Evolutionary conservation across 2,797 vertebrate genomes (phyloP).

Genomic region (Tachyglossus aculeatus): DNA sequence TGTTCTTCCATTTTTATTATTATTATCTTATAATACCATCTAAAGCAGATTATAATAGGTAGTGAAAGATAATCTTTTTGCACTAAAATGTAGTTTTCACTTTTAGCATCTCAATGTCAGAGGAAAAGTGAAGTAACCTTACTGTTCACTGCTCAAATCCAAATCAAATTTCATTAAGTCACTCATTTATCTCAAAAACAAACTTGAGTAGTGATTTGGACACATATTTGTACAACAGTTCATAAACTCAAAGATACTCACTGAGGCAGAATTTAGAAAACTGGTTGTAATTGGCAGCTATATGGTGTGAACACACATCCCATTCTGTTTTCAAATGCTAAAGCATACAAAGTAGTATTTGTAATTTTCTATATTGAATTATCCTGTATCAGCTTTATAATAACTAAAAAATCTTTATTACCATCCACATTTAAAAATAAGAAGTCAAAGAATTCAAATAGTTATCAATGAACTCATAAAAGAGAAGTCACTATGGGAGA

Average conservation of each 20-base stretch:
- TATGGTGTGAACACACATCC: no score
- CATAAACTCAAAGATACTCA: background rate
- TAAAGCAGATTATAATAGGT: slow-evolving; percentile 25
- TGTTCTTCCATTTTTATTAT: slow-evolving; percentile 36
- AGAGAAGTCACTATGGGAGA: no score
- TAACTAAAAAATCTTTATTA: no score
- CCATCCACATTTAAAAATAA: no score
- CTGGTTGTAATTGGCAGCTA: no score
- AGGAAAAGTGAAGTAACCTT: background rate
- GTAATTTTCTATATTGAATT: no score
- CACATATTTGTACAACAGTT: background rate
- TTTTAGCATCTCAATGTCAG: background rate
- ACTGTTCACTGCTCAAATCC: background rate
- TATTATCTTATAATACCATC: slow-evolving; percentile 9
- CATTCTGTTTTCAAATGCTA: no score
- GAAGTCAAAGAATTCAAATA: no score
- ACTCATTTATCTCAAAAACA: background rate
- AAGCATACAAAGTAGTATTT: no score
- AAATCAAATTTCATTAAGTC: slow-evolving; percentile 5
- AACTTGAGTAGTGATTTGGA: background rate
- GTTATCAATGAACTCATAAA: no score
- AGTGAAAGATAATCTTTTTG: background rate
- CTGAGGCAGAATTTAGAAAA: no score
- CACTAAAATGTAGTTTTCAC: background rate
- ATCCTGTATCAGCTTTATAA: no score